Evolutionary conservation across 2,113 vertebrate species (phyloP).

Genomic region (Scatophagus argus): DNA sequence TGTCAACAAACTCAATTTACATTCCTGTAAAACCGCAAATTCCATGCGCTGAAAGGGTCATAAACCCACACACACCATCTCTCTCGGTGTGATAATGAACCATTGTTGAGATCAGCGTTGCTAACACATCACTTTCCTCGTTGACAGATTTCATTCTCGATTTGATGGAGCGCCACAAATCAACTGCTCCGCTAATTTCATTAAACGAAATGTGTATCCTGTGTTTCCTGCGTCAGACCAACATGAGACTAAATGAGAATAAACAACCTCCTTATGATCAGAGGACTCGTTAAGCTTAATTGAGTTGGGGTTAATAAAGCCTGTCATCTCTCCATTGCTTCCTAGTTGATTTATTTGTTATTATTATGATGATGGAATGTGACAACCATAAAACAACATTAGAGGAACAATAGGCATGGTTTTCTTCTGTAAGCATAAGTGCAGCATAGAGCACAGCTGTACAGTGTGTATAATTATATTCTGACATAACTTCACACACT

Average conservation of each 20-base stretch:
- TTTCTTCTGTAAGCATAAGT: constrained; percentile 19
- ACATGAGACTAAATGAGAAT: constrained; percentile 63
- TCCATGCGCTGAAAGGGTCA: neutral
- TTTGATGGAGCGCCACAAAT: constrained; percentile 67
- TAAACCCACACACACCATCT: neutral
- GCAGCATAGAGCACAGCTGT: constrained; percentile 7
- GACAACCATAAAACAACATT: constrained; percentile 60
- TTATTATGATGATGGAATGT: constrained; percentile 74
- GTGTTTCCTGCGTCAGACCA: constrained; percentile 55
- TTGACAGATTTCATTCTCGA: constrained; percentile 60
- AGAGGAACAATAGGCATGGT: constrained; percentile 37
- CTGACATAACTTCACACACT: neutral
- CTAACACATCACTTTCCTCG: constrained; percentile 55
- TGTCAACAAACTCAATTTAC: neutral
- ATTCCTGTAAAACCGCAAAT: neutral
- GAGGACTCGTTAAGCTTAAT: constrained; percentile 78
- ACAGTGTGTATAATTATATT: neutral
- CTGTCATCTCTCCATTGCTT: constrained; percentile 69
- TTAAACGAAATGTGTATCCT: constrained; percentile 77
- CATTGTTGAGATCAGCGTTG: constrained; percentile 34
- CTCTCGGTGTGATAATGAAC: constrained; percentile 19
- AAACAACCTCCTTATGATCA: constrained; percentile 71
- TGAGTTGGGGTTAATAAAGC: constrained; percentile 82
- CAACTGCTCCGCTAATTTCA: constrained; percentile 73
- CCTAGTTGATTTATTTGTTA: constrained; percentile 77